Conservation (phyloP, 2,888 invertebrate genomes). For the Pyrocoelia pectoralis region DNA sequence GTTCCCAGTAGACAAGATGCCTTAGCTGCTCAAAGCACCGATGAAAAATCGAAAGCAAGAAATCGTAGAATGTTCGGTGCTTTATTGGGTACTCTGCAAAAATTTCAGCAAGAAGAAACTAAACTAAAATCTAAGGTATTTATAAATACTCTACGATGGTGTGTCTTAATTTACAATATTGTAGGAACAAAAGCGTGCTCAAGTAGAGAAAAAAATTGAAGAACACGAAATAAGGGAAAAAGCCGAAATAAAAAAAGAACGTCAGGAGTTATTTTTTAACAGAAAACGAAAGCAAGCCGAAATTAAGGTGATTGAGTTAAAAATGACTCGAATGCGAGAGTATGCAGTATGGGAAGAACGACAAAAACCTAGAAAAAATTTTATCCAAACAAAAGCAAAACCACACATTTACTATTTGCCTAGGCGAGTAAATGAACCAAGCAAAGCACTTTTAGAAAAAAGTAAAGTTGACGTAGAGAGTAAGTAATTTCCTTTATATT, state of each 20-base stretch:
- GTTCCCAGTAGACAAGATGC: constrained; percentile 86
- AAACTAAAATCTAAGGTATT: constrained; percentile 81
- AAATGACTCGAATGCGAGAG: constrained; percentile 87
- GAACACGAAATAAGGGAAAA: constrained; percentile 88
- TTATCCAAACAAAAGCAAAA: constrained; percentile 86
- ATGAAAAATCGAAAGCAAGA: constrained; percentile 81
- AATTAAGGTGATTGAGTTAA: constrained; percentile 87
- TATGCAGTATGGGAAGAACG: constrained; percentile 88
- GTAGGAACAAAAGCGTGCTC: constrained; percentile 81
- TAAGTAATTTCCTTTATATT: constrained; percentile 56
- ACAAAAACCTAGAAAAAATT: constrained; percentile 79
- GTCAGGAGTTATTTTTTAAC: constrained; percentile 84
- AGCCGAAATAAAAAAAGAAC: constrained; percentile 82
- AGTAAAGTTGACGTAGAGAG: constrained; percentile 72
- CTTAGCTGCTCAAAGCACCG: constrained; percentile 81
- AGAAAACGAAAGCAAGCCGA: constrained; percentile 88
- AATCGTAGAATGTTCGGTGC: constrained; percentile 97
- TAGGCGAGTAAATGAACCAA: constrained; percentile 75
- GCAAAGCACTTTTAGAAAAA: constrained; percentile 70
- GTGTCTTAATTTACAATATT: constrained; percentile 30
- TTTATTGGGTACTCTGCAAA: constrained; percentile 91
- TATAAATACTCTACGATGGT: constrained; percentile 6
- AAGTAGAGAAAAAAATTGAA: constrained; percentile 93
- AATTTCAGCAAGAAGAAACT: constrained; percentile 94
- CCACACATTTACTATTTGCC: constrained; percentile 91